phyloP scores from a whole-genome alignment of 2,113 vertebrate species.

The Nycticorax nycticorax region DNA sequence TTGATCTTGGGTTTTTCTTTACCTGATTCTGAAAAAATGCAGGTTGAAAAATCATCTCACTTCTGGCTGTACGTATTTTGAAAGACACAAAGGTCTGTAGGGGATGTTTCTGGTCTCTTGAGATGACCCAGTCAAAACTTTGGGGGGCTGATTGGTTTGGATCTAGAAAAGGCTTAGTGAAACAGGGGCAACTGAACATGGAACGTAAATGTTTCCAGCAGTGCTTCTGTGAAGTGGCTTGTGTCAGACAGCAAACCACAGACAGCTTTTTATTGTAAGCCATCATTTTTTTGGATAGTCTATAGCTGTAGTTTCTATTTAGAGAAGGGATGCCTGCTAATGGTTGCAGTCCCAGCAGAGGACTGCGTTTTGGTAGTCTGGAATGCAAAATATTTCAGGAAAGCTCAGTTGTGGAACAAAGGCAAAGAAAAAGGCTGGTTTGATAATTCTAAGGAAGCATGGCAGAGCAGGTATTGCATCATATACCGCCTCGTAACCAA shows the following conservation, averaged over 20 bases:
- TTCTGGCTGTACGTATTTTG: not conserved
- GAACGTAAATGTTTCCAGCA: not conserved
- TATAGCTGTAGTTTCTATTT: not conserved
- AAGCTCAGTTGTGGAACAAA: not conserved
- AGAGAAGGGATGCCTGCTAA: not conserved
- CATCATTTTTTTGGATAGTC: not conserved
- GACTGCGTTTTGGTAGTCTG: not conserved
- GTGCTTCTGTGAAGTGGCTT: not conserved
- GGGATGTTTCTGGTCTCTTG: not conserved
- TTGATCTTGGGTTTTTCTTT: not conserved
- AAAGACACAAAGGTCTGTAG: fast-evolving
- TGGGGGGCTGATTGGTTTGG: not conserved
- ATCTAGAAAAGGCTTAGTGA: not conserved
- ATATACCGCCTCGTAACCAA: fast-evolving
- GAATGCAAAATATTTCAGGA: not conserved
- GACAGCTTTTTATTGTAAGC: not conserved
- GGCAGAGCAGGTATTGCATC: fast-evolving
- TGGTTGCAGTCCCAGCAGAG: not conserved
- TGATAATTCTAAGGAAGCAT: not conserved
- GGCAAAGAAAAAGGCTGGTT: not conserved
- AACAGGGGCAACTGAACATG: not conserved
- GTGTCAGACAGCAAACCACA: not conserved
- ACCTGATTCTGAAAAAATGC: not conserved
- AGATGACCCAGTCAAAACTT: not conserved
- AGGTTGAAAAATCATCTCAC: not conserved